phyloP scores from a whole-genome alignment of 2,888 invertebrate genomes.

The Resseliella maxima region DNA sequence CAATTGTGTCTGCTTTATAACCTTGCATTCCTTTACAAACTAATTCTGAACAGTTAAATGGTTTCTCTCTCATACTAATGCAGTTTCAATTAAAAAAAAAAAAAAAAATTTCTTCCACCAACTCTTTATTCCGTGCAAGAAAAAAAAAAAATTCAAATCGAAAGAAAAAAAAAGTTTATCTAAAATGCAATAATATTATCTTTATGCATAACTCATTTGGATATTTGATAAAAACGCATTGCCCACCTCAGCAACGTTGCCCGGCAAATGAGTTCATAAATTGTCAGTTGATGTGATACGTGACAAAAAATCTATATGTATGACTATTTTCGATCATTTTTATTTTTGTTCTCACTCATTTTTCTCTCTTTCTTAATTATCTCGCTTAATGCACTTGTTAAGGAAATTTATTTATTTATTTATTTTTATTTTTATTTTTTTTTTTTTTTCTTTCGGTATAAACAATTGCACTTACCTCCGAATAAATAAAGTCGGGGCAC shows the following conservation, averaged over 20 bases:
- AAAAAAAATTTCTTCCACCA: neutral
- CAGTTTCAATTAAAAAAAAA: neutral
- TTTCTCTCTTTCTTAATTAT: too few species aligned
- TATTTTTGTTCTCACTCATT: neutral
- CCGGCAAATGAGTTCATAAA: constrained; percentile 33
- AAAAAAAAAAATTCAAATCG: neutral
- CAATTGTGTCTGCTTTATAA: neutral
- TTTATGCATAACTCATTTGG: constrained; percentile 12
- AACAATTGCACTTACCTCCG: constrained; percentile 76
- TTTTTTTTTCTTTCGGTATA: neutral
- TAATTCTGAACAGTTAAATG: neutral
- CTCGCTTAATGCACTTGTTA: too few species aligned
- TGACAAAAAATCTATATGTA: neutral
- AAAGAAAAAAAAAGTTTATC: neutral
- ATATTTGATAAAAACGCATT: constrained; percentile 56
- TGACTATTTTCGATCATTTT: too few species aligned
- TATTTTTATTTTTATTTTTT: constrained; percentile 56
- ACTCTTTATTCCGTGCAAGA: too few species aligned
- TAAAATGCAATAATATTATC: neutral
- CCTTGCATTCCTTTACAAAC: neutral
- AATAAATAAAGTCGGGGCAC: constrained; percentile 81
- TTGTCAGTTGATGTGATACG: constrained; percentile 9
- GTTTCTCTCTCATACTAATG: neutral
- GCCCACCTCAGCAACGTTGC: neutral
- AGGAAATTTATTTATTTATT: too few species aligned